Conservation (phyloP, 2,888 invertebrate species). For the Pimpla rufipes region DNA sequence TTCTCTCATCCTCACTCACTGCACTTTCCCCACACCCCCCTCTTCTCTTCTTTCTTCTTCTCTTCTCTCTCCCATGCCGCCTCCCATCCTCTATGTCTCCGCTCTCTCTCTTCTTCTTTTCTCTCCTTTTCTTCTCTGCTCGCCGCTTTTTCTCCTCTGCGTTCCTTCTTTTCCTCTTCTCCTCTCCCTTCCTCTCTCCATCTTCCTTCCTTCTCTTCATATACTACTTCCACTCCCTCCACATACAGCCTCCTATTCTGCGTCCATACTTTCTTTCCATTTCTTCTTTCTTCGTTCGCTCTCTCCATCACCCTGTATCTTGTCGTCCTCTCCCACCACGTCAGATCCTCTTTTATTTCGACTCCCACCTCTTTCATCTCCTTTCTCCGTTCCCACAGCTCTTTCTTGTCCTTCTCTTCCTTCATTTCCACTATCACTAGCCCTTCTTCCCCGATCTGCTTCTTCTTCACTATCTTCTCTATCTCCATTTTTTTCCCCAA, state of each 20-base stretch:
- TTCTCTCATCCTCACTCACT: no score
- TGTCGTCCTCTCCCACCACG: not conserved
- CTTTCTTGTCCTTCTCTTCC: slow-evolving; percentile 1
- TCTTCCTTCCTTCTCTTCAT: not conserved
- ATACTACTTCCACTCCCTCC: no score
- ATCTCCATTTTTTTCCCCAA: no score
- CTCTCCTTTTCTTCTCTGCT: not conserved
- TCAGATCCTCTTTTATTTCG: not conserved
- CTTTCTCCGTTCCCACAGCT: not conserved
- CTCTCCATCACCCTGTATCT: not conserved
- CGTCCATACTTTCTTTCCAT: not conserved
- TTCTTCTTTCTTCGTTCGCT: not conserved
- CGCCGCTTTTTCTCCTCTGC: not conserved
- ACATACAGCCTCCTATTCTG: not conserved
- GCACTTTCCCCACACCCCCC: no score
- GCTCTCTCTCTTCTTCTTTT: no score
- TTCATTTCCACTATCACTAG: not conserved
- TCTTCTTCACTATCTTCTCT: no score
- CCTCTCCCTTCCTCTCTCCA: not conserved
- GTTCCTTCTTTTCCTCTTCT: not conserved
- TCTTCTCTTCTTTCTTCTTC: no score
- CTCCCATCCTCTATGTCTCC: no score
- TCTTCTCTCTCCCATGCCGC: no score
- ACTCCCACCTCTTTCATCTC: not conserved
- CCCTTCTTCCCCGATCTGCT: not conserved